These are phyloP conservation scores for Globia sparganii DNA, from an alignment of 2,888 invertebrate species.

Conservation along the genomic window DNA sequence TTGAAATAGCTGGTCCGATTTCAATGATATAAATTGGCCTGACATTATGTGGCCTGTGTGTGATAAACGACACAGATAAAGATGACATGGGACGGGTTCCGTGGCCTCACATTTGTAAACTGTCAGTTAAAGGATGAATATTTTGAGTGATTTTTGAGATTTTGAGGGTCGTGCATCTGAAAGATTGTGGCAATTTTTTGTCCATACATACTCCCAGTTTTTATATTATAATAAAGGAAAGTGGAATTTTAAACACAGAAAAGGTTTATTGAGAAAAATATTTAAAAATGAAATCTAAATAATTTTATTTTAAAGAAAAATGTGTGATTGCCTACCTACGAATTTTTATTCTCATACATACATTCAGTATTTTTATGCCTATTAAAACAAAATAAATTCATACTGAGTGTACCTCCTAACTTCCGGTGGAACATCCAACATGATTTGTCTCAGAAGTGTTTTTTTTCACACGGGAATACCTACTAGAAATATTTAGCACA, in stretches of 20 bases:
- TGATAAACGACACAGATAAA: conserved; percentile 62
- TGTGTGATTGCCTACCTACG: too few species aligned
- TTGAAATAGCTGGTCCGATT: conserved; percentile 42
- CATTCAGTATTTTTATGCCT: background rate
- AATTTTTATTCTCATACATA: background rate
- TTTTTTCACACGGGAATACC: background rate
- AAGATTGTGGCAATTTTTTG: background rate
- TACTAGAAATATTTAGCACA: background rate
- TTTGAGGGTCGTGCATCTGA: background rate
- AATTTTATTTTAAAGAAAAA: too few species aligned
- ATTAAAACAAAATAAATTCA: background rate
- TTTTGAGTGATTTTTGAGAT: conserved; percentile 12
- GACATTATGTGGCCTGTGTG: conserved; percentile 57
- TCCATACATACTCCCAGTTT: background rate
- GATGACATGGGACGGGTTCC: conserved; percentile 49
- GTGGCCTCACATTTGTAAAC: conserved; percentile 54
- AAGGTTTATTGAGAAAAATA: background rate
- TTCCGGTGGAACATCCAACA: background rate
- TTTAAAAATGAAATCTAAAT: background rate
- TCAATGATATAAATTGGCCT: conserved; percentile 61
- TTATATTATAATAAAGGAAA: background rate
- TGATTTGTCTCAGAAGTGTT: background rate
- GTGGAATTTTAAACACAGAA: background rate
- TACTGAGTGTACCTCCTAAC: background rate
- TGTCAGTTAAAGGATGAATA: conserved; percentile 48